Evolutionary conservation across 2,113 vertebrate species (phyloP), one percentile per base, ranked within the genome.

Genomic region (Empidonax alnorum): DNA sequence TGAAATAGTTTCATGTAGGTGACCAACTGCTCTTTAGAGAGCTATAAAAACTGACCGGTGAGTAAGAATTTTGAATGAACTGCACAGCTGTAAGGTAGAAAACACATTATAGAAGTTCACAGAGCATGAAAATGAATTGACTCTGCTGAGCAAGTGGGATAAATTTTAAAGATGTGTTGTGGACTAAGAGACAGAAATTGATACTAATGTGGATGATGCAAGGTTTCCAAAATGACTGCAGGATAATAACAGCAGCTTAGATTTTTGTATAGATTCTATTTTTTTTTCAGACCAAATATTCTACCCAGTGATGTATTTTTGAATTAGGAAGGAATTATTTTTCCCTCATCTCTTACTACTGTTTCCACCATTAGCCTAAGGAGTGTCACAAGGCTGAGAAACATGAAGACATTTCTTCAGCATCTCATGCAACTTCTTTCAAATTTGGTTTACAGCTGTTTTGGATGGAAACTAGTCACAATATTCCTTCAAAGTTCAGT

Each of bases 21-120:
- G 62, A 84, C 44, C 39, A 74, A 46, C 68, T 62, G 33, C 37
- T 85, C 25, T 80, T 80, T 66, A 78, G 59, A 67, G 46, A 86
- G 39, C 74, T 87, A 28, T 89, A 67, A 86, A 90, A 85, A 39
- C 56, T 67, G 84, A 35, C 77, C 47, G 24, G 53, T 71, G 52
- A 89, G 28, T 71, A 88, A 63, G 83, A 90, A 78, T 84, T 93
- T 46, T 68, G 61, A 94, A 76, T 91, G 66, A 47, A 69, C 71
- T 83, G 23, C 71, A 83, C 62, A 89, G 44, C 91, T 93, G 67
- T 82, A 74, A 93, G 44, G 18, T 39, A 87, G 58, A 79, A 87
- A 82, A 95, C 78, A 53, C n/a, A 47, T 93, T 73, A 46, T 8
- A 72, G 41, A 81, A 62, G 39, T 89, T 95, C 78, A 91, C 37